Conservation (phyloP, 2,113 vertebrate species). For the Himantopus leucocephalus region DNA sequence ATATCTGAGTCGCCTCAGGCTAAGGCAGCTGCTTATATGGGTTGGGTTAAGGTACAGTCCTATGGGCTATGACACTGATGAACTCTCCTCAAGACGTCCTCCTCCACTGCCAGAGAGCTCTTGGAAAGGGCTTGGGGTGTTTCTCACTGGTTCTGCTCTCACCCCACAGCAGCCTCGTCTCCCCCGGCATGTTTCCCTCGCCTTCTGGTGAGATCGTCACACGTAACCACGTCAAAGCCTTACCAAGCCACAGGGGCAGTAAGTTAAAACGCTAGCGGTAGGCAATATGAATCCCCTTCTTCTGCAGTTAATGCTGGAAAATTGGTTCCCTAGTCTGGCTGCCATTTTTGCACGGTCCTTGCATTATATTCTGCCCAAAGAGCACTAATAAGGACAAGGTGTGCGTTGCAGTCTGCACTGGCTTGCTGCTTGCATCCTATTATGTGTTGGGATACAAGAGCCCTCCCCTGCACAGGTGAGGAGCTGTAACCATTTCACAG, state of each 20-base stretch:
- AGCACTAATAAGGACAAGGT: not conserved
- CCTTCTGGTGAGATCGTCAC: fast-evolving
- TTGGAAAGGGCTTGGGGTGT: not conserved
- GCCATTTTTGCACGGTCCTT: not conserved
- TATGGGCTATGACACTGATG: not conserved
- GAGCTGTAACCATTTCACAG: not conserved
- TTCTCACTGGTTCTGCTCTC: not conserved
- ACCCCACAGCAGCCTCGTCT: not conserved
- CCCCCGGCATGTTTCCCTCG: fast-evolving
- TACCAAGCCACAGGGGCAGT: not conserved
- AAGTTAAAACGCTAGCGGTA: not conserved
- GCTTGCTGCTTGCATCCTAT: not conserved
- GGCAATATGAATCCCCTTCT: not conserved
- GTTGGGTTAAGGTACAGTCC: not conserved
- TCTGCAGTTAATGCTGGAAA: not conserved
- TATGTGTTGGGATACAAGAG: fast-evolving
- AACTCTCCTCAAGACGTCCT: not conserved
- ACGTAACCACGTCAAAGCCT: fast-evolving
- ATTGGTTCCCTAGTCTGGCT: not conserved
- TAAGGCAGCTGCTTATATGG: not conserved
- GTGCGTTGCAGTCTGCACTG: too few species aligned
- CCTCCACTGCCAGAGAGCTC: not conserved
- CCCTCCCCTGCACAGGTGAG: fast-evolving
- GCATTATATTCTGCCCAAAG: not conserved
- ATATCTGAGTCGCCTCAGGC: not conserved